phyloP scores from a whole-genome alignment of 2,113 vertebrate species.

The Sylvietta virens region DNA sequence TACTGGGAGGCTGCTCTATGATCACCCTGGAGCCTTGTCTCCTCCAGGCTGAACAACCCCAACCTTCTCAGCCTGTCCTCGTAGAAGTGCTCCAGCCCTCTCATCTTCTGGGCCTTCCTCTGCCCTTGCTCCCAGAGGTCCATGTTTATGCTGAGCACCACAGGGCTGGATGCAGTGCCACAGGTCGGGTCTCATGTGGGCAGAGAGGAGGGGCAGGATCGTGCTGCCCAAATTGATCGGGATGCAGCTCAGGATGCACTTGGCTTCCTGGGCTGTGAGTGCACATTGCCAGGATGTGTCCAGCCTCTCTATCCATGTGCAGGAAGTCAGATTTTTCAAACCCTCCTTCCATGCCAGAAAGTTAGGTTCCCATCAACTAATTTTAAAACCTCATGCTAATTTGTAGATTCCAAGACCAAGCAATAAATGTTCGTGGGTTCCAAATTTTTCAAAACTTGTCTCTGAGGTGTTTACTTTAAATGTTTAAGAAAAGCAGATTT shows the following conservation, averaged over 20 bases:
- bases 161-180: not conserved
- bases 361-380: not conserved
- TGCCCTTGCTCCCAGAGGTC: not conserved
- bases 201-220: not conserved
- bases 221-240: not conserved
- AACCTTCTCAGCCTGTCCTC: not conserved
- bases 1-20: no score
- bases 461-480: not conserved
- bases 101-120: not conserved
- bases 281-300: rapidly evolving
- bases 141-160: not conserved
- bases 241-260: not conserved
- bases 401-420: not conserved
- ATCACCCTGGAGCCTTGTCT: not conserved
- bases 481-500: not conserved
- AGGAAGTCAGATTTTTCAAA: not conserved
- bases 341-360: not conserved
- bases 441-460: not conserved
- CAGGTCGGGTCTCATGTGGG: rapidly evolving
- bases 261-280: no score
- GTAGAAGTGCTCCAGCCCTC: not conserved
- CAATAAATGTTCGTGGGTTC: rapidly evolving
- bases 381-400: not conserved
- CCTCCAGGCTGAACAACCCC: not conserved
- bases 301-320: not conserved